These are phyloP conservation scores for Poeciliopsis turrubarensis DNA, from an alignment of 2,113 vertebrate species.

Conservation along the genomic window DNA sequence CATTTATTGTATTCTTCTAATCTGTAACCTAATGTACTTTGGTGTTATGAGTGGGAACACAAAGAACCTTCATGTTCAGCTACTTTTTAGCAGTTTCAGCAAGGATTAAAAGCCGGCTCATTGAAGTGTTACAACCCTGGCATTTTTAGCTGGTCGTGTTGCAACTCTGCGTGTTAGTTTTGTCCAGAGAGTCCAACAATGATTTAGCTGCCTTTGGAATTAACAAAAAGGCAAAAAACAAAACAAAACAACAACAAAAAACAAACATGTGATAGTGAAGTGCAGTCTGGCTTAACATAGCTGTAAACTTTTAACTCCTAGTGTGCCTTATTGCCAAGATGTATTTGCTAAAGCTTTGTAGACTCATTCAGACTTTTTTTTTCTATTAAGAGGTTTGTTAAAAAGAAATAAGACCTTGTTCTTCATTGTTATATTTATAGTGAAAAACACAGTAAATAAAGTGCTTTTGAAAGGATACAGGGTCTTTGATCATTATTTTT, in stretches of 20 bases:
- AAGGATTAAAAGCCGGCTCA: conserved; percentile 15
- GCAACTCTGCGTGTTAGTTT: conserved; percentile 14
- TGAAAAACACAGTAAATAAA: conserved; percentile 81
- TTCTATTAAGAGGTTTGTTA: conserved; percentile 77
- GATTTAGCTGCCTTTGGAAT: conserved; percentile 21
- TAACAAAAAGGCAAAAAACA: conserved; percentile 8
- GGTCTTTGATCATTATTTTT: conserved; percentile 23
- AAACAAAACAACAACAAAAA: background rate
- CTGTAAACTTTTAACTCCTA: conserved; percentile 58
- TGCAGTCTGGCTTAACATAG: conserved; percentile 51
- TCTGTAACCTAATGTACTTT: conserved; percentile 46
- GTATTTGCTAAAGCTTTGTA: conserved; percentile 67
- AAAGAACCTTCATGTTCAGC: conserved; percentile 28
- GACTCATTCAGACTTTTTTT: conserved; percentile 64
- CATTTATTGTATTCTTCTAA: conserved; percentile 39
- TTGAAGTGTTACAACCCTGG: background rate
- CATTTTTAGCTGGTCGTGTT: conserved; percentile 26
- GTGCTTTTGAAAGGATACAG: conserved; percentile 75
- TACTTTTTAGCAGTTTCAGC: conserved; percentile 31
- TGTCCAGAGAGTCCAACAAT: conserved; percentile 14
- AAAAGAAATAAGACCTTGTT: conserved; percentile 46
- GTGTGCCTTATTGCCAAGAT: conserved; percentile 74
- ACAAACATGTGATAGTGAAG: conserved; percentile 19
- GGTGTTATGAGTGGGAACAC: conserved; percentile 56
- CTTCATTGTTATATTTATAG: conserved; percentile 82